Conservation (phyloP, 2,888 invertebrate species). For the Elgonia sp. region DNA sequence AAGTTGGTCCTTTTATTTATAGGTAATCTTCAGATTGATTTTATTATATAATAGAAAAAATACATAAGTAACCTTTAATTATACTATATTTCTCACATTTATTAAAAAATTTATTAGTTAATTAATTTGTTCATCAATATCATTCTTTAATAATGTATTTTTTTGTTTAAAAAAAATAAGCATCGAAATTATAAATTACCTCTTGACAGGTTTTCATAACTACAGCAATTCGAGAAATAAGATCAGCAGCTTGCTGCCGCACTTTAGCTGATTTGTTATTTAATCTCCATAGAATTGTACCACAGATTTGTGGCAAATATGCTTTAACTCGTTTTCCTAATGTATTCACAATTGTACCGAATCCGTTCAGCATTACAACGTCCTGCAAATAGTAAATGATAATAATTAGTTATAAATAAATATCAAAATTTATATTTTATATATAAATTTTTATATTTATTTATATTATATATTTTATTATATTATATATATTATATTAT, state of each 20-base stretch:
- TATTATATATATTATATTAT: too few relatives aligned
- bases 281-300: constrained; percentile 99
- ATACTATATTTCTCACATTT: too few relatives aligned
- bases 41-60: too few relatives aligned
- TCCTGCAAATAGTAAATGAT: constrained; percentile 89
- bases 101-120: too few relatives aligned
- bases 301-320: constrained; percentile 99
- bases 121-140: too few relatives aligned
- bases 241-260: constrained; percentile 99
- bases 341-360: constrained; percentile 99
- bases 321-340: constrained; percentile 99
- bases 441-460: too few relatives aligned
- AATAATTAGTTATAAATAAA: too few relatives aligned
- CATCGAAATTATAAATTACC: constrained; percentile 88
- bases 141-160: too few relatives aligned
- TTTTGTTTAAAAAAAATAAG: too few relatives aligned
- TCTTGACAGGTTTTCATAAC: constrained; percentile 99
- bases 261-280: constrained; percentile 99
- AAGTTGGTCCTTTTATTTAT: constrained; percentile 95
- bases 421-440: too few relatives aligned
- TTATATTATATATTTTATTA: too few relatives aligned
- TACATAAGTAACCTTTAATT: too few relatives aligned
- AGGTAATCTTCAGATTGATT: constrained; percentile 91
- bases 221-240: constrained; percentile 98
- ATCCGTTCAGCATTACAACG: constrained; percentile 99